Evolutionary conservation across 1,140 invertebrate species (phyloP).

Genomic region (Anastatus disparis): DNA sequence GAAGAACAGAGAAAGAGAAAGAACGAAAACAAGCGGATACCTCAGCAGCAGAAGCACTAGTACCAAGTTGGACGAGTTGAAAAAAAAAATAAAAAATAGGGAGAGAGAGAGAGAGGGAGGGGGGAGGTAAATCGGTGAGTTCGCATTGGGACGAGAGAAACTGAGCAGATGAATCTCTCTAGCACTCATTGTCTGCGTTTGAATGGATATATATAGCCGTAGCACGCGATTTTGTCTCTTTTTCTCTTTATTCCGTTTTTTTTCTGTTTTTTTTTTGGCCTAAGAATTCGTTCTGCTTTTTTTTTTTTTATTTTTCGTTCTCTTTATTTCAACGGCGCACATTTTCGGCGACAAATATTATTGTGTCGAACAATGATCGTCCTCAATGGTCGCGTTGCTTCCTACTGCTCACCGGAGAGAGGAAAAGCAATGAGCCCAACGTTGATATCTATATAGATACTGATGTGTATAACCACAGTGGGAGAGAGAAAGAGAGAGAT

Average conservation of each 20-base stretch:
- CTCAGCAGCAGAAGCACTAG: slow-evolving; percentile 45
- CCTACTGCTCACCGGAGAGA: too few species aligned
- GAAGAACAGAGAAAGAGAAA: background rate
- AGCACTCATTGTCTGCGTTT: slow-evolving; percentile 63
- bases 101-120: slow-evolving; percentile 37
- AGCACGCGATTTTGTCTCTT: background rate
- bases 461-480: too few species aligned
- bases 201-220: slow-evolving; percentile 56
- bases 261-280: too few species aligned
- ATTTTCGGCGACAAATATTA: slow-evolving; percentile 68
- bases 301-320: slow-evolving; percentile 1
- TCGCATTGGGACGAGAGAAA: slow-evolving; percentile 49
- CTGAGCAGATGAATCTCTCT: slow-evolving; percentile 61
- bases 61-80: too few species aligned
- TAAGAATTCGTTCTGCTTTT: slow-evolving; percentile 58
- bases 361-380: slow-evolving; percentile 67
- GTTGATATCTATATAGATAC: too few species aligned
- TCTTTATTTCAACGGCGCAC: slow-evolving; percentile 11
- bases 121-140: slow-evolving; percentile 36
- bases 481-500: too few species aligned
- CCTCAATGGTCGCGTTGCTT: slow-evolving; percentile 56
- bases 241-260: slow-evolving; percentile 61
- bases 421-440: slow-evolving; percentile 47
- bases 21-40: background rate
- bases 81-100: too few species aligned